phyloP scores from a whole-genome alignment of 1,140 invertebrate species.

The Zaprionus lachaisei region DNA sequence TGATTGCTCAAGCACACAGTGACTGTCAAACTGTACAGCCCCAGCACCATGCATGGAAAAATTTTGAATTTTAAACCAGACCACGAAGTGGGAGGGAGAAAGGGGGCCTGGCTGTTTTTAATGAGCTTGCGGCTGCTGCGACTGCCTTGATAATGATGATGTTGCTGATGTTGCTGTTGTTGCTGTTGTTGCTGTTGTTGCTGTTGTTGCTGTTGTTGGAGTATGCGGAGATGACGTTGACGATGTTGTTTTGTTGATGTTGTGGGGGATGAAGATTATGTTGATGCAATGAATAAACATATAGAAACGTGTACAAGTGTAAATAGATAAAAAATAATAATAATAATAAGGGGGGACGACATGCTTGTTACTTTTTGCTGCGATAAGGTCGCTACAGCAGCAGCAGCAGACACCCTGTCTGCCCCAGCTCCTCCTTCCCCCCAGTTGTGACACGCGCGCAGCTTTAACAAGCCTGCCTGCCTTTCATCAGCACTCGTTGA shows the following conservation, averaged over 20 bases:
- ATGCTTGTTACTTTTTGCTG: neutral
- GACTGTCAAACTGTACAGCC: slow-evolving; percentile 67
- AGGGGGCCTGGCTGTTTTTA: slow-evolving; percentile 5
- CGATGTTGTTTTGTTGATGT: slow-evolving; percentile 16
- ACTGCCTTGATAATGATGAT: neutral
- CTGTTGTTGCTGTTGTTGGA: slow-evolving; percentile 3
- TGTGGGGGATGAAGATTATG: slow-evolving; percentile 42
- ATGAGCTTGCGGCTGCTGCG: slow-evolving; percentile 1
- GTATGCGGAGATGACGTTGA: slow-evolving; percentile 24
- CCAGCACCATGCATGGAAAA: slow-evolving; percentile 47
- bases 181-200: neutral
- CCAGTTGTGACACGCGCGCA: slow-evolving; percentile 32
- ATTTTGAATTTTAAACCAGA: slow-evolving; percentile 58
- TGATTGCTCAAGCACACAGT: slow-evolving; percentile 57
- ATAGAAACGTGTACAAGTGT: slow-evolving; percentile 80
- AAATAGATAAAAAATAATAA: slow-evolving; percentile 72
- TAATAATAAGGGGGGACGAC: slow-evolving; percentile 2
- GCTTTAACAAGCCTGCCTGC: slow-evolving; percentile 5
- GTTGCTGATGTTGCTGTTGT: neutral
- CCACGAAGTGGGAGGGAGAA: slow-evolving; percentile 1
- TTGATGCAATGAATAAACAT: slow-evolving; percentile 67
- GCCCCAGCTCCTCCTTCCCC: neutral
- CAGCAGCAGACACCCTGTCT: too few relatives aligned
- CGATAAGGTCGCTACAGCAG: slow-evolving; percentile 23
- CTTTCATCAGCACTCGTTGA: slow-evolving; percentile 23